A percentile compares a stretch with the other conserved stretches of the same genome.
Conservation (phyloP, 2,888 invertebrate species). For the Phrixothrix hirtus region DNA sequence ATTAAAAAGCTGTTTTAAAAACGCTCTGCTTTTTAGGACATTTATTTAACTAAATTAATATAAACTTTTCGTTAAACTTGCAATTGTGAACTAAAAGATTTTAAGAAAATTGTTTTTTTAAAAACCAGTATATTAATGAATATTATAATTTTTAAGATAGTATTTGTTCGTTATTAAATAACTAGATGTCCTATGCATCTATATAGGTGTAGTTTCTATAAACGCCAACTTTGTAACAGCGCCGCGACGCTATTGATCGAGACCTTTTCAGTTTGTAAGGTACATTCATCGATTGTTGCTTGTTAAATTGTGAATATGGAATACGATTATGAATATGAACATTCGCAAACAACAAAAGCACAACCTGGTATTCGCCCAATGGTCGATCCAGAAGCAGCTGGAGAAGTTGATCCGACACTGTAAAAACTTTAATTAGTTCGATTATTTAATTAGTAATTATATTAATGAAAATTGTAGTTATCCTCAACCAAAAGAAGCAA, state of each 20-base stretch:
- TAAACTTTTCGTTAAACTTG: no score
- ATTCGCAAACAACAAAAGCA: conserved; percentile 33
- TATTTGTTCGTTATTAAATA: not conserved
- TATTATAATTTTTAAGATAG: not conserved
- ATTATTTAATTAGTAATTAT: conserved; percentile 3
- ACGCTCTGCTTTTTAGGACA: no score
- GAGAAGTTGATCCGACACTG: conserved; percentile 83
- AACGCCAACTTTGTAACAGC: conserved; percentile 18
- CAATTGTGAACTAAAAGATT: no score
- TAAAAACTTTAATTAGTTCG: conserved; percentile 45
- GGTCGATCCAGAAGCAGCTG: conserved; percentile 80
- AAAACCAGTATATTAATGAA: no score
- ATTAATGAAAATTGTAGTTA: conserved; percentile 61
- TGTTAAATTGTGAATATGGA: conserved; percentile 28
- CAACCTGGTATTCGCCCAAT: conserved; percentile 64
- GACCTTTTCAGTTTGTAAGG: conserved; percentile 18
- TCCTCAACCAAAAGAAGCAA: conserved; percentile 84
- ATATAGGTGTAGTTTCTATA: conserved; percentile 11
- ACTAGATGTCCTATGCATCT: conserved; percentile 22
- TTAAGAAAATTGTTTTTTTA: not conserved
- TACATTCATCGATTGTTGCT: conserved; percentile 36
- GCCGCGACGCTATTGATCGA: conserved; percentile 37
- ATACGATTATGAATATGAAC: conserved; percentile 42
- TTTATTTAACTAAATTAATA: no score
- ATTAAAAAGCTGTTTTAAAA: no score